Base-by-base conservation (phyloP, 2,113 vertebrate genomes). In the Seriola quinqueradiata region DNA sequence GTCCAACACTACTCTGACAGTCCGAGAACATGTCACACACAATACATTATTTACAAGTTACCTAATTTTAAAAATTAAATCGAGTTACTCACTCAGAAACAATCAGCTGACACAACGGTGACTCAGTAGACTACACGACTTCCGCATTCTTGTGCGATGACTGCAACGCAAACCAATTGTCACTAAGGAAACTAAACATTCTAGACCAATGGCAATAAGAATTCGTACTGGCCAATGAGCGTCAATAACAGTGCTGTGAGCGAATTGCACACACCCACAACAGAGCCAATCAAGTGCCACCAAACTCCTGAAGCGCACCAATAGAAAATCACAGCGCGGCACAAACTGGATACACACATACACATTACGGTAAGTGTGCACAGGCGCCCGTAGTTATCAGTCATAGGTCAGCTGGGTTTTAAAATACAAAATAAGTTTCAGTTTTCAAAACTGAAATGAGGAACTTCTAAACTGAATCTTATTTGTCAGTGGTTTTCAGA, bases 261-360 rank as follows among this genome's bases (percentile, higher is more conserved):
- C 64, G 79, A 57, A 19, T 80, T 17, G 63, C 68, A 94, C 95
- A 95, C 95, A 88, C 95, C 95, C 93, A 96, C 94, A 83, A 28
- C 13, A 0, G 3, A 84, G 72, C 95, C 94, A 95, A 96, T 95
- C 89, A 82, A 21, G 23, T 4, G 10, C 9, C 61, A 72, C 17
- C 13, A 28, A 34, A 5, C 16, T 16, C 65, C 25, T 0, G 4
- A 4, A 55, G 69, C 25, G 67, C 44, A 81, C 95, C 95, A 96
- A 95, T 96, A 93, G 91, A 95, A 96, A 96, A 93, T 96, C 95
- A 96, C 95, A 96, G 95, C 95, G 95, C 95, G 95, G 95, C 95
- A 96, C 83, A 91, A 83, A 70, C 68, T 60, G 77, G 70, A 81
- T 0, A 16, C 88, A 86, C 90, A 90, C 85, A 75, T 50, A 84